Conservation (phyloP, 2,113 vertebrate species). For the Ceyx margarethae region DNA sequence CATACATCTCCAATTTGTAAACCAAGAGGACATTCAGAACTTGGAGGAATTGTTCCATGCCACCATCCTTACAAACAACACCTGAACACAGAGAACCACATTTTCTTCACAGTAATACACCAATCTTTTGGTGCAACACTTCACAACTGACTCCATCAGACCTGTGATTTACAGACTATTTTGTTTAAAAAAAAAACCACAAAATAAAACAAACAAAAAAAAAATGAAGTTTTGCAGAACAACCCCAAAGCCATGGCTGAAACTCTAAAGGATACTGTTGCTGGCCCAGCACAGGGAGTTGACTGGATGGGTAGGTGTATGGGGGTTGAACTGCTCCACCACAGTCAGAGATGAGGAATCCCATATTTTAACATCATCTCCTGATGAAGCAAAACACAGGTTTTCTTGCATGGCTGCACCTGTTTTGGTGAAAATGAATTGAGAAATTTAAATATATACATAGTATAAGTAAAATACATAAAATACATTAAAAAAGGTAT, state of each 20-base stretch:
- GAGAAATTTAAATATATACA: neutral
- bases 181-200: neutral
- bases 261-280: conserved; percentile 91
- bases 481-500: neutral
- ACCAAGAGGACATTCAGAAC: neutral
- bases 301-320: conserved; percentile 79
- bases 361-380: conserved; percentile 96
- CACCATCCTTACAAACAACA: neutral
- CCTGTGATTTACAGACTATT: neutral
- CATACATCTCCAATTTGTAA: neutral
- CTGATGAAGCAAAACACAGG: conserved; percentile 87
- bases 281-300: conserved; percentile 90
- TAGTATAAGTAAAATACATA: neutral
- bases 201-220: neutral
- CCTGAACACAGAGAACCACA: neutral
- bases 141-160: accelerated
- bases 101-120: neutral
- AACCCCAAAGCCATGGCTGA: neutral
- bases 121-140: neutral
- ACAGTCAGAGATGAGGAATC: conserved; percentile 84
- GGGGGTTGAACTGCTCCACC: conserved; percentile 93
- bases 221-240: neutral
- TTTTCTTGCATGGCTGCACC: conserved; percentile 88
- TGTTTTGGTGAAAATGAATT: conserved; percentile 10
- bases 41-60: accelerated